A percentile compares a stretch with the other conserved stretches of the same genome.
Conservation (phyloP, 1,140 invertebrate species). For the Atopsyche davidsoni region DNA sequence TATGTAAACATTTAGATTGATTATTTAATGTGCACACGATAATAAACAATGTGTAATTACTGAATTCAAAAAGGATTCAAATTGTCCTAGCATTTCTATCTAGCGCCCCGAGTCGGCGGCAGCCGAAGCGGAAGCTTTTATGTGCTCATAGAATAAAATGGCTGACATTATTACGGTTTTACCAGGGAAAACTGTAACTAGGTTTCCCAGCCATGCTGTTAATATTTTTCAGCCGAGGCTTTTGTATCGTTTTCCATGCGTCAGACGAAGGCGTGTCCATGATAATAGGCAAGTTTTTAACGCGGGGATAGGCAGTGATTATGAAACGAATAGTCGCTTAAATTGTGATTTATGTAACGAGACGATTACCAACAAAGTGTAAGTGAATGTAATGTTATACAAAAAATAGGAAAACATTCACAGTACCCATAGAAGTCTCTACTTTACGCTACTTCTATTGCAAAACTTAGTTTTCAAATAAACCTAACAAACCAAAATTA, state of each 20-base stretch:
- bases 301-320: neutral
- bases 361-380: too few relatives aligned
- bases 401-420: too few relatives aligned
- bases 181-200: neutral
- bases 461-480: too few relatives aligned
- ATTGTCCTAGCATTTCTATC: neutral
- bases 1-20: too few relatives aligned
- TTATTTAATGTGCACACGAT: too few relatives aligned
- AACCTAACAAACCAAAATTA: too few relatives aligned
- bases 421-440: too few relatives aligned
- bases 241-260: neutral
- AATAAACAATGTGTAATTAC: too few relatives aligned
- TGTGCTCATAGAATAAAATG: conserved; percentile 17
- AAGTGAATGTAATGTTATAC: too few relatives aligned
- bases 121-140: conserved; percentile 11
- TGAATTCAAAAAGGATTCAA: neutral
- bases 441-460: too few relatives aligned
- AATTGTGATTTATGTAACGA: too few relatives aligned
- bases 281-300: conserved; percentile 4
- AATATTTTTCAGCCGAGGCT: neutral
- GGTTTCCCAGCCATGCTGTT: conserved; percentile 1
- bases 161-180: conserved; percentile 10
- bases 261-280: conserved; percentile 3
- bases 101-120: conserved; percentile 1
- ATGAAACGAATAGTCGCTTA: too few relatives aligned